Percentiles rank a stretch among this genome's conserved stretches.
phyloP scores from a whole-genome alignment of 2,113 vertebrate species.

The Baryphthengus martii region DNA sequence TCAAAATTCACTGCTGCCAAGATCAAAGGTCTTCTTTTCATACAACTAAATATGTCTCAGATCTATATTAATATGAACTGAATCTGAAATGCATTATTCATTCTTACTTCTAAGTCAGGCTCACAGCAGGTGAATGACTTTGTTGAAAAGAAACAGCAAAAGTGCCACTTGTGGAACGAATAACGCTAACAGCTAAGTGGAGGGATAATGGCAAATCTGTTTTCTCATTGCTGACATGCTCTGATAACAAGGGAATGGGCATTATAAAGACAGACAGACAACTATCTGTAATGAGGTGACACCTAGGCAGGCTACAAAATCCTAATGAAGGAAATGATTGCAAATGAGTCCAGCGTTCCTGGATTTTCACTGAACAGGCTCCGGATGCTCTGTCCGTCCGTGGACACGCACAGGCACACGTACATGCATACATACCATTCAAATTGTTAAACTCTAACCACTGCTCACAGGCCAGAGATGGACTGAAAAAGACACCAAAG shows the following conservation, averaged over 20 bases:
- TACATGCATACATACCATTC: neutral
- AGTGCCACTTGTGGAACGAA: conserved; percentile 45
- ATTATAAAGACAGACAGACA: neutral
- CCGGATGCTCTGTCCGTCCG: neutral
- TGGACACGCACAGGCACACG: neutral
- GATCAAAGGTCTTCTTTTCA: conserved; percentile 60
- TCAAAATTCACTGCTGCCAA: conserved; percentile 28
- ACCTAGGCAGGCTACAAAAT: neutral
- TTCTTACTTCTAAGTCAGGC: neutral
- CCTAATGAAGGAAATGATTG: neutral
- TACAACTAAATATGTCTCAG: conserved; percentile 24
- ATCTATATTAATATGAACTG: conserved; percentile 42
- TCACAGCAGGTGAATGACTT: conserved; percentile 29
- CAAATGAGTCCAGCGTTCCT: neutral
- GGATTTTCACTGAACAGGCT: neutral
- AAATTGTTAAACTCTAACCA: neutral
- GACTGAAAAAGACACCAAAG: neutral
- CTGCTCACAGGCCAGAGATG: neutral
- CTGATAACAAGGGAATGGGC: neutral
- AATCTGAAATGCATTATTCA: conserved; percentile 51
- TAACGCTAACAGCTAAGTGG: conserved; percentile 43
- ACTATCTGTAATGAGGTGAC: neutral
- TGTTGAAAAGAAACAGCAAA: conserved; percentile 44
- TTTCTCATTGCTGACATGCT: conserved; percentile 33
- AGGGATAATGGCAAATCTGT: conserved; percentile 27